Percentiles rank a stretch among this genome's conserved stretches.
Conservation (phyloP, 2,113 vertebrate genomes). For the Uropsilus gracilis region DNA sequence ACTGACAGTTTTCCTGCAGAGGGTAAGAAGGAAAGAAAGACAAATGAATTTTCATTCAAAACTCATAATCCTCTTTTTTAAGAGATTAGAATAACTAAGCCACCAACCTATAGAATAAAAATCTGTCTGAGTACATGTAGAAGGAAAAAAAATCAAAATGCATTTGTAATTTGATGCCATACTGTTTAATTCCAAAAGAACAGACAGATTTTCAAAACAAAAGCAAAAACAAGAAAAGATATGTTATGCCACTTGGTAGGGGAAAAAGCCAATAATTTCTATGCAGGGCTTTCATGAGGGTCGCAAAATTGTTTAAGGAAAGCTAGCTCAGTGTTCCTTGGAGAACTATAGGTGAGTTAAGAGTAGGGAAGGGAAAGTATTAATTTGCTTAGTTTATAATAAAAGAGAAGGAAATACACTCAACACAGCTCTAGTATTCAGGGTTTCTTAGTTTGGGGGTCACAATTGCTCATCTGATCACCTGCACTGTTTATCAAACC, state of each 20-base stretch:
- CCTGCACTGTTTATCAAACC: not conserved
- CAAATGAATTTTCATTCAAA: slow-evolving; percentile 28
- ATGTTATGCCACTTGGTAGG: slow-evolving; percentile 56
- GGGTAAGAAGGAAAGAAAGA: not conserved
- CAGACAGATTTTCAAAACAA: not conserved
- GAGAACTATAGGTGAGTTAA: not conserved
- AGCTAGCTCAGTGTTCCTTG: not conserved
- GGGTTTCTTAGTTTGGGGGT: not conserved
- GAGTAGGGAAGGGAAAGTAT: not conserved
- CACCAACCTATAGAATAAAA: slow-evolving; percentile 3
- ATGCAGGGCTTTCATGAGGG: slow-evolving; percentile 49
- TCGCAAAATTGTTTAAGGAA: slow-evolving; percentile 36
- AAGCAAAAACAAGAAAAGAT: not conserved
- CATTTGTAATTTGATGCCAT: not conserved
- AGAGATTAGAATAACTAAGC: not conserved
- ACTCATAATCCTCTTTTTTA: slow-evolving; percentile 25
- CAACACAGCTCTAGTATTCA: not conserved
- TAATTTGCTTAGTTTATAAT: slow-evolving; percentile 30
- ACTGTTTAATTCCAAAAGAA: not conserved
- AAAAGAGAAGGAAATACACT: not conserved
- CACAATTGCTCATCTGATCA: not conserved
- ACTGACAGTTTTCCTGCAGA: slow-evolving; percentile 12
- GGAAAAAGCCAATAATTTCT: slow-evolving; percentile 65
- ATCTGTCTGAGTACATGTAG: slow-evolving; percentile 34
- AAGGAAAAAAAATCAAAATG: slow-evolving; percentile 23